phyloP scores from a whole-genome alignment of 2,113 vertebrate species.

The Hydrolagus affinis region DNA sequence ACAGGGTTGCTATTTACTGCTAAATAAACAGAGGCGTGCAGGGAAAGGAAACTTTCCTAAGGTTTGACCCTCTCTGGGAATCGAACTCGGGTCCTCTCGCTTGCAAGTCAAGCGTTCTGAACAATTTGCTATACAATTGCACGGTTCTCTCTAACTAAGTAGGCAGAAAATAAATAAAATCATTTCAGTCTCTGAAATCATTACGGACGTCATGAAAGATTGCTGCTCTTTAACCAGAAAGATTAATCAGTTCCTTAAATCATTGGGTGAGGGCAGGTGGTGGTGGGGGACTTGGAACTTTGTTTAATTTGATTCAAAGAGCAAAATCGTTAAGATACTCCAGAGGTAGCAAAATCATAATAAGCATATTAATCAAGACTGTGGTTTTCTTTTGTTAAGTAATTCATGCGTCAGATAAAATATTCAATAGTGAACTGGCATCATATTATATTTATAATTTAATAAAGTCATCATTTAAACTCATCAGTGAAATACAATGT shows the following conservation, averaged over 20 bases:
- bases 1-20: no score
- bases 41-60: no score
- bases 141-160: not conserved
- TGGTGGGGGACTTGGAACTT: slow-evolving; percentile 9
- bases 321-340: not conserved
- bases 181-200: slow-evolving; percentile 3
- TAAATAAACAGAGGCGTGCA: no score
- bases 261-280: no score
- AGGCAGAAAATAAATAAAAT: not conserved
- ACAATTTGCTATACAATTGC: no score
- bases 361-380: slow-evolving; percentile 8
- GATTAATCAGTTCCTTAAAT: slow-evolving; percentile 27
- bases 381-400: not conserved
- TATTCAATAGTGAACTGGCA: slow-evolving; percentile 20
- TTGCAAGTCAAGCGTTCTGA: no score
- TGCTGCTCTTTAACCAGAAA: slow-evolving; percentile 17
- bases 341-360: not conserved
- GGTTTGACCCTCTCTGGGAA: no score
- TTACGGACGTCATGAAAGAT: slow-evolving; percentile 1
- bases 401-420: slow-evolving; percentile 9
- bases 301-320: slow-evolving; percentile 16
- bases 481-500: slow-evolving; percentile 22
- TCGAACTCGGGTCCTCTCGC: no score
- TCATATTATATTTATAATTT: slow-evolving; percentile 32
- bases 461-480: slow-evolving; percentile 27